Conservation (phyloP, 2,888 invertebrate genomes). For the Platycnemis pennipes region DNA sequence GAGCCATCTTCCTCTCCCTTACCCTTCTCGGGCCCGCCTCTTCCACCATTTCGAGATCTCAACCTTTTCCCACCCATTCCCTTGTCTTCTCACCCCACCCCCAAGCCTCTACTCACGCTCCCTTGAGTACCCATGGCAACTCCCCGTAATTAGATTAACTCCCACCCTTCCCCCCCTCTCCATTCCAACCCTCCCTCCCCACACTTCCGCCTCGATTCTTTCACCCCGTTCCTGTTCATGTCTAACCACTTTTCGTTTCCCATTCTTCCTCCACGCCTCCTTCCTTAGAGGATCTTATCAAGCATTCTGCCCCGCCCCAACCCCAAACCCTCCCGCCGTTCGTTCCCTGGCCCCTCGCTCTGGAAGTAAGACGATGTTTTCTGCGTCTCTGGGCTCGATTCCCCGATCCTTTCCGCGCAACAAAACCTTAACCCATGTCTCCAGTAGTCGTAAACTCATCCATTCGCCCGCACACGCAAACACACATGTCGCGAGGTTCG, state of each 20-base stretch:
- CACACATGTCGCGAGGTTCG: not conserved
- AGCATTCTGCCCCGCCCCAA: not conserved
- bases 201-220: not conserved
- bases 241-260: not conserved
- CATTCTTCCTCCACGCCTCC: not conserved
- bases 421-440: not conserved
- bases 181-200: not conserved
- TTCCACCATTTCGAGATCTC: not conserved
- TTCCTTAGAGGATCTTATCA: not conserved
- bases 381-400: not conserved
- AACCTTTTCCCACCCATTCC: not conserved
- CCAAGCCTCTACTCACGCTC: no score
- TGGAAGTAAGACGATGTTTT: conserved; percentile 32
- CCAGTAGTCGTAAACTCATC: not conserved
- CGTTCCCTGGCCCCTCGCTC: not conserved
- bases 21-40: not conserved
- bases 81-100: no score
- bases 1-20: no score
- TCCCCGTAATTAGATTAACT: conserved; percentile 64
- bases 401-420: not conserved
- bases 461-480: not conserved
- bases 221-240: not conserved
- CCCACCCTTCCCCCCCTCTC: not conserved
- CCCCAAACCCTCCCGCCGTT: not conserved
- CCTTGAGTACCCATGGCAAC: conserved; percentile 45